A percentile compares a stretch with the other conserved stretches of the same genome.
Evolutionary conservation across 1,140 invertebrate genomes (phyloP).

Genomic region (Drosophila arizonae): DNA sequence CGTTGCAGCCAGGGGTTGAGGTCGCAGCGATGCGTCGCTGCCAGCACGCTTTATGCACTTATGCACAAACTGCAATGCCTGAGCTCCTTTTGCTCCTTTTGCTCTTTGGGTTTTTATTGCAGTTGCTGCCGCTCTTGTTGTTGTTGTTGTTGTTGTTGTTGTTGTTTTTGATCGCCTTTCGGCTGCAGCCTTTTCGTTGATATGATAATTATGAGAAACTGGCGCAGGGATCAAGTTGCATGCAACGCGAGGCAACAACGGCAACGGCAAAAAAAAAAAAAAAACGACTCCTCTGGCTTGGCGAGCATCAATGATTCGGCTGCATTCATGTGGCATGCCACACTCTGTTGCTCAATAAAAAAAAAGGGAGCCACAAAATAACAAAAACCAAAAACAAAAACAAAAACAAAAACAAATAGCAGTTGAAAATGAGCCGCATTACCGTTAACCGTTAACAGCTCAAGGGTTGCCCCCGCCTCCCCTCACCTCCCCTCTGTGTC

Average conservation of each 20-base stretch:
- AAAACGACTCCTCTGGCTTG: constrained; percentile 4
- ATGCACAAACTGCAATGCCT: constrained; percentile 13
- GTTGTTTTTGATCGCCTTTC: constrained; percentile 12
- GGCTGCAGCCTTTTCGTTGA: constrained; percentile 31
- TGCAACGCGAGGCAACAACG: constrained; percentile 3
- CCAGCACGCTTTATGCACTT: constrained; percentile 34
- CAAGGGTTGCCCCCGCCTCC: constrained; percentile 13
- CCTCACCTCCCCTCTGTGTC: not conserved
- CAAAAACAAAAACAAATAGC: constrained; percentile 30
- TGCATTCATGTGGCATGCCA: constrained; percentile 1
- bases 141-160: constrained; percentile 3
- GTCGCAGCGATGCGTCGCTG: constrained; percentile 5
- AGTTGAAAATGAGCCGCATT: constrained; percentile 52
- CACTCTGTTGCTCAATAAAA: not conserved
- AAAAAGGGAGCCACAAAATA: not conserved
- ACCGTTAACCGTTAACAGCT: constrained; percentile 65
- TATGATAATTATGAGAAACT: constrained; percentile 70
- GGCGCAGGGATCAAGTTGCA: constrained; percentile 49
- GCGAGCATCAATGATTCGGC: constrained; percentile 7
- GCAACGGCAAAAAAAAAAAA: not conserved
- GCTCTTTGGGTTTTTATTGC: constrained; percentile 8
- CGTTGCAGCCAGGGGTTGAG: constrained; percentile 23
- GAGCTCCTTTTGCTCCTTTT: too few relatives aligned
- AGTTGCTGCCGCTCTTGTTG: not conserved
- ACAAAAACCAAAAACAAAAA: not conserved